A percentile compares a stretch with the other conserved stretches of the same genome.
phyloP scores from a whole-genome alignment of 2,797 vertebrate genomes.

The Taeniopygia guttata region DNA sequence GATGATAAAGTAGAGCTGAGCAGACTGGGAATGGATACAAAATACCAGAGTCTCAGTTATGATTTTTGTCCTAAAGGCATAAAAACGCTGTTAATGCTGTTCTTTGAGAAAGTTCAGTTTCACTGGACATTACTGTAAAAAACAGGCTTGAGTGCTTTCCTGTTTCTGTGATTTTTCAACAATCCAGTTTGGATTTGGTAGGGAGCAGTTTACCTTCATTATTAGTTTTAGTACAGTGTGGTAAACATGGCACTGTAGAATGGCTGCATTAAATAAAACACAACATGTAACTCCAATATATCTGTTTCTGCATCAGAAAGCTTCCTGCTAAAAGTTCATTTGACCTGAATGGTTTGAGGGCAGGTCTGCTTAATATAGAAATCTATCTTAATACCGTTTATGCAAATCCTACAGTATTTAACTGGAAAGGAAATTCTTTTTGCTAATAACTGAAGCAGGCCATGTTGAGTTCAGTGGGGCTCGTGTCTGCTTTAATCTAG shows the following conservation, averaged over 20 bases:
- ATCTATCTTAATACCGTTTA: slow-evolving; percentile 57
- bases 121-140: not conserved
- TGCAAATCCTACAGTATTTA: slow-evolving; percentile 67
- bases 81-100: not conserved
- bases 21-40: not conserved
- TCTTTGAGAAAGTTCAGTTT: not conserved
- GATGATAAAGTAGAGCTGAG: not conserved
- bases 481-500: slow-evolving; percentile 60
- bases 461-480: slow-evolving; percentile 38
- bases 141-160: not conserved
- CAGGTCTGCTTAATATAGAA: slow-evolving; percentile 63
- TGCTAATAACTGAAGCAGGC: slow-evolving; percentile 60
- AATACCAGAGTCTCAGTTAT: not conserved
- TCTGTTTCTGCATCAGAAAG: slow-evolving; percentile 14
- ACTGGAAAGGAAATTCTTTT: slow-evolving; percentile 62
- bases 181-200: not conserved
- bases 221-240: not conserved
- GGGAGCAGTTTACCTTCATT: not conserved
- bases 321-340: slow-evolving; percentile 52
- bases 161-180: not conserved
- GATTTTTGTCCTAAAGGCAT: slow-evolving; percentile 9
- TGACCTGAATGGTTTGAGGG: slow-evolving; percentile 37
- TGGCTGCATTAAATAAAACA: not conserved
- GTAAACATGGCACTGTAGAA: not conserved
- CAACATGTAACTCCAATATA: not conserved